phyloP scores from a whole-genome alignment of 2,113 vertebrate genomes.

The Anguilla rostrata region DNA sequence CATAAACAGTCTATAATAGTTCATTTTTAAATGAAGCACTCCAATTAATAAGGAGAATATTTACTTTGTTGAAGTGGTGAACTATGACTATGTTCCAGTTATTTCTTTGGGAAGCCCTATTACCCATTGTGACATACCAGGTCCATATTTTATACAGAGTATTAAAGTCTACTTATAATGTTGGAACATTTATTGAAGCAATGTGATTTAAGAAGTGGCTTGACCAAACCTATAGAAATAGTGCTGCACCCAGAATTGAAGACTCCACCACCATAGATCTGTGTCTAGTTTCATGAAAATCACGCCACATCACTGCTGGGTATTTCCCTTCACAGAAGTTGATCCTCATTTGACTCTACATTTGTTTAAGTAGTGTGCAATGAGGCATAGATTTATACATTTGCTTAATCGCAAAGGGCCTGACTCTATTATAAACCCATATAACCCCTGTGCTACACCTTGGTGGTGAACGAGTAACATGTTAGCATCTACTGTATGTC shows the following conservation, averaged over 20 bases:
- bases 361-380: conserved; percentile 61
- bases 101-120: no score
- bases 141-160: no score
- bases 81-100: no score
- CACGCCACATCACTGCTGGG: background rate
- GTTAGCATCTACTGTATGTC: background rate
- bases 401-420: background rate
- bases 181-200: background rate
- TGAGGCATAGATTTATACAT: background rate
- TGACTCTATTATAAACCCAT: background rate
- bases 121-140: no score
- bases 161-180: no score
- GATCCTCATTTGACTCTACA: conserved; percentile 73
- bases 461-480: background rate
- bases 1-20: no score
- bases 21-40: no score
- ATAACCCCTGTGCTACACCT: background rate
- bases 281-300: background rate
- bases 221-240: background rate
- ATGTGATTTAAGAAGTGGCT: background rate
- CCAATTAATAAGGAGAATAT: no score
- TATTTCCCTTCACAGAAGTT: conserved; percentile 48
- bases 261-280: background rate
- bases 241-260: background rate
- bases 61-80: no score